phyloP scores from a whole-genome alignment of 53 echinoderm and acorn worm species.

The Luidia sarsii region DNA sequence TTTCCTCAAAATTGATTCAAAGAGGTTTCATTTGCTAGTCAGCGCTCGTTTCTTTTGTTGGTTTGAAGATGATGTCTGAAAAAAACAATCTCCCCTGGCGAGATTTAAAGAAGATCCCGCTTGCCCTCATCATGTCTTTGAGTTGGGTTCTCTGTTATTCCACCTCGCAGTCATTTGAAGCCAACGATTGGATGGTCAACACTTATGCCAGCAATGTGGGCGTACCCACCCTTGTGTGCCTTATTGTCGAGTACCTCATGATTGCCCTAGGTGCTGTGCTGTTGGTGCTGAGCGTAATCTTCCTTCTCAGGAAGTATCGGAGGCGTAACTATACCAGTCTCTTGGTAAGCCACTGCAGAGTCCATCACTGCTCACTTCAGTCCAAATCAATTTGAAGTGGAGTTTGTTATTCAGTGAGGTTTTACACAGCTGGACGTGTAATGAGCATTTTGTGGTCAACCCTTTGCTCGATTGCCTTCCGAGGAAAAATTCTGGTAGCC shows the following conservation, averaged over 20 bases:
- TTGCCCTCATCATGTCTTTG: background rate
- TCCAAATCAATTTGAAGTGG: no score
- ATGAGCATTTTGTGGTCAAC: no score
- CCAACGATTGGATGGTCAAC: constrained; percentile 54
- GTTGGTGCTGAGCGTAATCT: background rate
- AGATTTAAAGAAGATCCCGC: no score
- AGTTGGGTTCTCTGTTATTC: background rate
- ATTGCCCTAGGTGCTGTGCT: constrained; percentile 15
- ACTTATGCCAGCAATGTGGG: constrained; percentile 21
- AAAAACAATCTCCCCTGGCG: no score
- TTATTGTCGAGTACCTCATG: constrained; percentile 23
- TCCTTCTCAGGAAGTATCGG: background rate
- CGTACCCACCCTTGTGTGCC: constrained; percentile 30
- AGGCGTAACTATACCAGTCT: background rate
- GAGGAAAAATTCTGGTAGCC: no score
- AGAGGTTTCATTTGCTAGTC: no score
- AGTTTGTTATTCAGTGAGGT: no score
- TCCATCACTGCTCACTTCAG: no score
- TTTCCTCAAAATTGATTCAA: no score
- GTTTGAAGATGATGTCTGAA: background rate
- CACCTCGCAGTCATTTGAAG: constrained; percentile 38
- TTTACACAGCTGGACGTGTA: no score
- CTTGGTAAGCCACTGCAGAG: constrained; percentile 4
- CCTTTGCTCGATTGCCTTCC: no score
- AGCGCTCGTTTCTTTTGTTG: no score